These are phyloP conservation scores for Elgaria multicarinata DNA, from an alignment of 2,113 vertebrate species.

Conservation along the genomic window DNA sequence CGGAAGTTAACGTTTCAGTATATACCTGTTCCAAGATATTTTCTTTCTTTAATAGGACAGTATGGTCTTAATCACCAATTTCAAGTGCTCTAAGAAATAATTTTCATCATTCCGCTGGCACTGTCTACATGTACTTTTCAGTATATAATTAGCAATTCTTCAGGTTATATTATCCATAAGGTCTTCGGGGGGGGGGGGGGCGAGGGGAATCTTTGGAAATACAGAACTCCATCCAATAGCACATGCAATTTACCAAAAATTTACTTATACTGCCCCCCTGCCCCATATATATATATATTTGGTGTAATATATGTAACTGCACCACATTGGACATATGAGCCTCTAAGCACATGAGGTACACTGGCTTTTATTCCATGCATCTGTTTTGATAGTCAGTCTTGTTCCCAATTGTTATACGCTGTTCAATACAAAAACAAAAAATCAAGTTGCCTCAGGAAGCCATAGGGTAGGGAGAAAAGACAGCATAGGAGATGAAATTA, in stretches of 20 bases:
- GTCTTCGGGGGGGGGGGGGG: no score
- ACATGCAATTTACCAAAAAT: background rate
- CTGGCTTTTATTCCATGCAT: constrained; percentile 97
- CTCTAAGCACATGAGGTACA: constrained; percentile 81
- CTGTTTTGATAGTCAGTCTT: constrained; percentile 89
- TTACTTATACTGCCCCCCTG: background rate
- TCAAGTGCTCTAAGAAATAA: background rate
- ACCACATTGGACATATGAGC: constrained; percentile 59
- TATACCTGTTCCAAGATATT: background rate
- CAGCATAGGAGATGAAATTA: constrained; percentile 67
- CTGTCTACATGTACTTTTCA: background rate
- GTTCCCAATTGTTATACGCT: constrained; percentile 85
- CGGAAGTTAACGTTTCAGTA: no score
- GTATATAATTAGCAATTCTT: background rate
- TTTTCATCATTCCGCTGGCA: background rate
- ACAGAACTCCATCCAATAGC: background rate
- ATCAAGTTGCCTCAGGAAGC: constrained; percentile 70
- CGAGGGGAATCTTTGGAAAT: background rate
- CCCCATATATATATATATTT: no score
- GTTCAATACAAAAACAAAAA: constrained; percentile 77
- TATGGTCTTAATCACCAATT: background rate
- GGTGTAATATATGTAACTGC: background rate
- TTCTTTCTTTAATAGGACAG: background rate
- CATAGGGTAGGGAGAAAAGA: constrained; percentile 46
- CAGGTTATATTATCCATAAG: background rate